These are phyloP conservation scores for Columba janthina DNA, from an alignment of 2,113 vertebrate genomes.

Conservation along the genomic window DNA sequence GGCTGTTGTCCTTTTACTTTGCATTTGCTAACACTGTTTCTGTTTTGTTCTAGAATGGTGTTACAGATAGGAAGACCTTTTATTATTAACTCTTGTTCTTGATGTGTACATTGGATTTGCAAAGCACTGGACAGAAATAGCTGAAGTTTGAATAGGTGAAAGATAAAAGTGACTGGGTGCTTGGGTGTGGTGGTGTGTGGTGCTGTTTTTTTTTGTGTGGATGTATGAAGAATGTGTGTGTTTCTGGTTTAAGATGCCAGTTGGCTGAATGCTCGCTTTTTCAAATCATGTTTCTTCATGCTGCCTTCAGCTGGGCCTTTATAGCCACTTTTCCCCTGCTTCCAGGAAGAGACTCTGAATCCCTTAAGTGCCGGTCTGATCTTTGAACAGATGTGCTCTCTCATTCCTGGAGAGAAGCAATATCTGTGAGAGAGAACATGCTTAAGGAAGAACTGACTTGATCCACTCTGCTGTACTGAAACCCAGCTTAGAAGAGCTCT, in stretches of 20 bases:
- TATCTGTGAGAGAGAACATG: neutral
- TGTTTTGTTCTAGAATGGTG: neutral
- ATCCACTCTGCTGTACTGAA: neutral
- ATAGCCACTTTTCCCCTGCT: neutral
- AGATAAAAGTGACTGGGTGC: neutral
- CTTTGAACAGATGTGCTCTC: neutral
- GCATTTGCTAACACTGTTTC: neutral
- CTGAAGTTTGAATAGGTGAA: neutral
- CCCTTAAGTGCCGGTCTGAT: neutral
- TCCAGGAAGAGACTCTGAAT: neutral
- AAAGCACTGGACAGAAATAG: neutral
- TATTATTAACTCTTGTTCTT: neutral
- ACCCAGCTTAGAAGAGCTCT: neutral
- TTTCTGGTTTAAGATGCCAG: neutral
- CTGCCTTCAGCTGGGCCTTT: neutral
- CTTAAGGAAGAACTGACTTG: neutral
- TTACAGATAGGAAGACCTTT: neutral
- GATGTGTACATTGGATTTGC: neutral
- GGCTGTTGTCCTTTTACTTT: neutral
- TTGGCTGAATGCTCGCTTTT: neutral
- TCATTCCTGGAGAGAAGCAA: neutral
- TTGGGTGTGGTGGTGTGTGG: neutral
- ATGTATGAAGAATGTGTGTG: accelerated
- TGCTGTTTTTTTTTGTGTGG: neutral
- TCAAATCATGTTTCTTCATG: neutral